phyloP scores from a whole-genome alignment of 1,140 invertebrate species.

The Drosophila tsacasi region DNA sequence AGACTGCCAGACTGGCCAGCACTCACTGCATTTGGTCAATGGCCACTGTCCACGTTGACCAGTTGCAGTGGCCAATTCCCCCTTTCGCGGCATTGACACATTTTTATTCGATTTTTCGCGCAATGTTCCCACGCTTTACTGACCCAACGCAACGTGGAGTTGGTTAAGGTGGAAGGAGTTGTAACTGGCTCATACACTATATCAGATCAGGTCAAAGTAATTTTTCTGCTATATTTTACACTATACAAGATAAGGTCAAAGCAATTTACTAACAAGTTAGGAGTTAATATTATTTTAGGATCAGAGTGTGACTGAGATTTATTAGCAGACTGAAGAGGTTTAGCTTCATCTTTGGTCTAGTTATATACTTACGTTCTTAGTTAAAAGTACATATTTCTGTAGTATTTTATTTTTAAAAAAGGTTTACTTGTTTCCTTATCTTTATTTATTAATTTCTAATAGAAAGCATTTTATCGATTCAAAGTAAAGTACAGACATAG shows the following conservation, averaged over 20 bases:
- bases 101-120: slow-evolving; percentile 44
- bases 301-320: background rate
- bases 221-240: background rate
- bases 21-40: slow-evolving; percentile 14
- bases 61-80: slow-evolving; percentile 44
- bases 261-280: background rate
- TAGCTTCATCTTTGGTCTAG: too few species aligned
- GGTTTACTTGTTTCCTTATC: background rate
- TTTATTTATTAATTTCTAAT: background rate
- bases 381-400: background rate
- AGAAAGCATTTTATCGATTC: too few species aligned
- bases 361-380: too few species aligned
- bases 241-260: background rate
- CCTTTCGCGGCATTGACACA: slow-evolving; percentile 67
- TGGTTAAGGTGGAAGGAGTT: slow-evolving; percentile 5
- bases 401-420: background rate
- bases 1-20: slow-evolving; percentile 16
- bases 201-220: background rate
- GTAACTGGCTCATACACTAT: background rate
- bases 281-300: background rate
- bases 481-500: too few species aligned
- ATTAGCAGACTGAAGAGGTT: background rate
- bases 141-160: slow-evolving; percentile 53
- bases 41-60: slow-evolving; percentile 31
- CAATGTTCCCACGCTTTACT: slow-evolving; percentile 59